Percentiles rank a stretch among this genome's conserved stretches.
Evolutionary conservation across 2,888 invertebrate genomes (phyloP).

Genomic region (Tineola bisselliella): DNA sequence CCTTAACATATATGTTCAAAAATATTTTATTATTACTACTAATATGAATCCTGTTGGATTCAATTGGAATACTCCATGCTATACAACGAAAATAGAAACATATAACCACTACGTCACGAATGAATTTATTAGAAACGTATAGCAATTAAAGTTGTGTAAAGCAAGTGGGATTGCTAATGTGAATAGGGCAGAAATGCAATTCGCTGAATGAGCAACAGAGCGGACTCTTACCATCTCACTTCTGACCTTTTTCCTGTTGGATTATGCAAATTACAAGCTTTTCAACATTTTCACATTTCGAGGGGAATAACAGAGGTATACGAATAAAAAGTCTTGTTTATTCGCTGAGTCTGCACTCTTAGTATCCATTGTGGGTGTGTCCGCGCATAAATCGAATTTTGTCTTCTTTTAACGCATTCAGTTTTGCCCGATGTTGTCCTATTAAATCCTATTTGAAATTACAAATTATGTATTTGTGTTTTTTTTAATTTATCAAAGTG

Average conservation of each 20-base stretch:
- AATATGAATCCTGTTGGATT: no score
- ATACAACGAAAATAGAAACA: no score
- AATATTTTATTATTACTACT: no score
- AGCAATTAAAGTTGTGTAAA: not conserved
- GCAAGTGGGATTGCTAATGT: slow-evolving; percentile 24
- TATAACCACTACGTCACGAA: no score
- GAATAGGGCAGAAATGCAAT: slow-evolving; percentile 27
- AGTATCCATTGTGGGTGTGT: slow-evolving; percentile 46
- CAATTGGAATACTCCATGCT: no score
- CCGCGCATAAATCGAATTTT: slow-evolving; percentile 47
- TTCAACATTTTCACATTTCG: slow-evolving; percentile 20
- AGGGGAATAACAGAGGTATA: slow-evolving; percentile 52
- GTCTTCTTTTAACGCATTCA: not conserved
- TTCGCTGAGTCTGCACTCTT: slow-evolving; percentile 53
- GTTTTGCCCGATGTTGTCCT: not conserved
- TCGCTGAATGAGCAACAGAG: slow-evolving; percentile 57
- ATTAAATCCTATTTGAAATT: no score
- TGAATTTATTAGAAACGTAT: no score
- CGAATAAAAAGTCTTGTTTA: slow-evolving; percentile 67
- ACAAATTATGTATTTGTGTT: no score
- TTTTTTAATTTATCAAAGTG: no score
- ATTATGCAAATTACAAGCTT: slow-evolving; percentile 59
- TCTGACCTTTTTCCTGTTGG: slow-evolving; percentile 65
- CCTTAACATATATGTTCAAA: no score
- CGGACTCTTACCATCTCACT: slow-evolving; percentile 65